Evolutionary conservation across 2,113 vertebrate genomes (phyloP), one percentile per base, ranked within the genome.

Genomic region (Solea senegalensis): DNA sequence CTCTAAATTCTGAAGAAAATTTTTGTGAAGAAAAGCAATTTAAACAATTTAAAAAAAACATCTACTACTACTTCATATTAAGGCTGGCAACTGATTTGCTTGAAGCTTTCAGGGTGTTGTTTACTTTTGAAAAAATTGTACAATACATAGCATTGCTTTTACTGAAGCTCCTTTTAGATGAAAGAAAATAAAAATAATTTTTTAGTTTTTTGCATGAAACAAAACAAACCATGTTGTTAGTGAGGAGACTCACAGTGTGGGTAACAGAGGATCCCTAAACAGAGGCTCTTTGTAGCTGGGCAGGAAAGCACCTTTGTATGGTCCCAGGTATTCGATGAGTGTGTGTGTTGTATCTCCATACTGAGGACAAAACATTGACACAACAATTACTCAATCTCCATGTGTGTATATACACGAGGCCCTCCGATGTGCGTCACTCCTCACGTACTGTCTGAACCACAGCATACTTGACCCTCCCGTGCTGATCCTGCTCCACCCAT

Each of bases 301-400:
- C 58, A 95, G 90, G 85, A 95, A 95, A 46, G 91, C 74, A 51
- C 95, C 94, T 77, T 90, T 92, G 86, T 94, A 95, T 50, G 92
- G 90, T 48, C 81, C 74, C 40, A 95, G 82, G 86, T 93, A 93
- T 81, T 95, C 95, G 15, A 95, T 79, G 8, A 95, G 77, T 0
- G 95, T 95, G 81, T 95, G 95, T 46, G 93, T 95, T 12, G 94
- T 95, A 60, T 95, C 94, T 67, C 95, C 95, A 46, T 95, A 95
- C 95, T 95, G 87, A 39, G 53, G 48, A 74, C 60, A 65, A 69
- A 72, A 48, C 46, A 76, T 55, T 21, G 52, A 43, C 46, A 68
- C 59, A 61, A 49, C 39, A 53, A 48, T 76, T 55, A 48, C 26
- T 69, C 28, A 44, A 12, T 40, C 43, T 62, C n/a, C 41, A 39